These are phyloP conservation scores for Silvanus unidentatus DNA, from an alignment of 2,888 invertebrate genomes.

Conservation along the genomic window DNA sequence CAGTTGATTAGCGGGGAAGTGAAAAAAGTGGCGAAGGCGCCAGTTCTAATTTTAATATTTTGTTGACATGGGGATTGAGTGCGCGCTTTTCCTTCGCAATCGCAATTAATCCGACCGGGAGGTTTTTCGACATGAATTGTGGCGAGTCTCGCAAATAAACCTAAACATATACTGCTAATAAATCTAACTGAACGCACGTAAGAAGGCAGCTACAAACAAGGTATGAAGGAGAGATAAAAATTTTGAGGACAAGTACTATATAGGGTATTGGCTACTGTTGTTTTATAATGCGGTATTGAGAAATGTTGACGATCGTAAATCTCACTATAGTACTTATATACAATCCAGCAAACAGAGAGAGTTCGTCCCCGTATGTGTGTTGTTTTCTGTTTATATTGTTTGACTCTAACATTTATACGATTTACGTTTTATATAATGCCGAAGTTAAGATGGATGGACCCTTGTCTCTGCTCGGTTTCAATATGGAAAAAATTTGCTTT, in stretches of 20 bases:
- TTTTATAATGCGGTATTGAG: slow-evolving; percentile 41
- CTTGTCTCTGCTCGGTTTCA: slow-evolving; percentile 1
- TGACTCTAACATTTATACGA: no score
- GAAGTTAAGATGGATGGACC: slow-evolving; percentile 3
- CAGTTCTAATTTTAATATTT: slow-evolving; percentile 11
- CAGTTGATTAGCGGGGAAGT: no score
- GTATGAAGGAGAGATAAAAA: slow-evolving; percentile 47
- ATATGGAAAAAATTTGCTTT: no score
- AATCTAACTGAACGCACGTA: slow-evolving; percentile 39
- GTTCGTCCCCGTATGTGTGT: no score
- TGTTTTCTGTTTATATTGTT: no score
- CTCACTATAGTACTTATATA: slow-evolving; percentile 19
- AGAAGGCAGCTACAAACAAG: slow-evolving; percentile 45
- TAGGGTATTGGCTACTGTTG: slow-evolving; percentile 43
- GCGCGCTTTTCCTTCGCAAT: no score
- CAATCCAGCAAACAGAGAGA: slow-evolving; percentile 8
- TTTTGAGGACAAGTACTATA: slow-evolving; percentile 47
- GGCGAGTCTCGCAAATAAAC: slow-evolving; percentile 36
- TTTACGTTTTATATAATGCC: background rate
- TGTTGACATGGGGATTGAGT: slow-evolving; percentile 9
- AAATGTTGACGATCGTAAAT: slow-evolving; percentile 39
- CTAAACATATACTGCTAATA: slow-evolving; percentile 36
- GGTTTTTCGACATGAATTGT: background rate
- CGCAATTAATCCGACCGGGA: slow-evolving; percentile 1
- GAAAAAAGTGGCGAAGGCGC: no score